phyloP scores from a whole-genome alignment of 2,888 invertebrate species.

The Leucophenga montana region DNA sequence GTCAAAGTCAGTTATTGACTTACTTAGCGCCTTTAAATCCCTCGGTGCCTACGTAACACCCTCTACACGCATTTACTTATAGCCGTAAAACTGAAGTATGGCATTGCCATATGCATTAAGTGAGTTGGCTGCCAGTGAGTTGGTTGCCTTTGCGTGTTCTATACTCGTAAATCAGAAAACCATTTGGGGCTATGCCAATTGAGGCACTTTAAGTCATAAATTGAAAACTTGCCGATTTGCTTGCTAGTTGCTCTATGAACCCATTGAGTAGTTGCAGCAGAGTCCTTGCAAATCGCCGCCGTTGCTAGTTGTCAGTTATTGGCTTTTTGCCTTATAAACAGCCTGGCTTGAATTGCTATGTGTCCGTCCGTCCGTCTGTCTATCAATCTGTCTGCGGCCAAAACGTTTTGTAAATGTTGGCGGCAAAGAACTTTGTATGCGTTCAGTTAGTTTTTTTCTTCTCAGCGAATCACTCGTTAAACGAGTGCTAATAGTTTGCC shows the following conservation, averaged over 20 bases:
- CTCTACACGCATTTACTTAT: not conserved
- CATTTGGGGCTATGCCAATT: constrained; percentile 62
- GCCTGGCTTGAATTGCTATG: not conserved
- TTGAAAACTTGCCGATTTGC: constrained; percentile 46
- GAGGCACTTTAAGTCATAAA: constrained; percentile 63
- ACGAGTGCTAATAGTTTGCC: constrained; percentile 14
- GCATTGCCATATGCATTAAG: not conserved
- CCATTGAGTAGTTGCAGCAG: not conserved
- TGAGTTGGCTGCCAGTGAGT: too few species aligned
- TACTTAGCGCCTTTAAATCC: not conserved
- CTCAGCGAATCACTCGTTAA: not conserved
- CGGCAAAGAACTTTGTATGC: too few species aligned
- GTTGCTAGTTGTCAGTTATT: not conserved
- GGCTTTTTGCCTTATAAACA: not conserved
- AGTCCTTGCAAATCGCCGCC: constrained; percentile 1
- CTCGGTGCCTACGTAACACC: too few species aligned
- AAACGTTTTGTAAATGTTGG: not conserved
- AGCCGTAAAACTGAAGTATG: not conserved
- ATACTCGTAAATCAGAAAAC: constrained; percentile 67
- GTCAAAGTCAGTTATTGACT: too few species aligned
- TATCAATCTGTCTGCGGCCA: not conserved
- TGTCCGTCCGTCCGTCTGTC: too few species aligned
- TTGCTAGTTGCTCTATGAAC: not conserved
- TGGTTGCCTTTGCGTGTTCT: constrained; percentile 70
- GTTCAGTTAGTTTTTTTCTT: not conserved